These are phyloP conservation scores for Ciona savignyi DNA, from an alignment of 23 tunicate species.

Conservation along the genomic window DNA sequence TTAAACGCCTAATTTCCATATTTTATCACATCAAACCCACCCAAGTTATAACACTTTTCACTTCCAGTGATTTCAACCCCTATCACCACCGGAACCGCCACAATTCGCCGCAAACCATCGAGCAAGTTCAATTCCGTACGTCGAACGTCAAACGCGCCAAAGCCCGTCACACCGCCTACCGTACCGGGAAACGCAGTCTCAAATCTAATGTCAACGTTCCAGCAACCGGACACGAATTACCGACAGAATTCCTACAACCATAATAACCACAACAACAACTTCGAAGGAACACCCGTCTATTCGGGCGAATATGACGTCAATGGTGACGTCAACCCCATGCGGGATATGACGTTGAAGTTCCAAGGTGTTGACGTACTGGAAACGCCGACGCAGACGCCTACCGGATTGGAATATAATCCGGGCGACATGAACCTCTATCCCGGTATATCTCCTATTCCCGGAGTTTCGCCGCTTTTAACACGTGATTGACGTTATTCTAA, in stretches of 20 bases:
- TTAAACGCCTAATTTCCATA: no score
- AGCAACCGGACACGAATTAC: neutral
- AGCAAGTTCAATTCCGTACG: constrained; percentile 46
- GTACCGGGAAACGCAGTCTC: constrained; percentile 36
- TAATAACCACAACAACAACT: neutral
- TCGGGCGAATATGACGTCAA: neutral
- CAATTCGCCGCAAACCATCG: constrained; percentile 63
- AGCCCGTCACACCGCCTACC: constrained; percentile 52
- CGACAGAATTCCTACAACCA: neutral
- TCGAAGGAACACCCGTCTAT: neutral
- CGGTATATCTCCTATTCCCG: constrained; percentile 1
- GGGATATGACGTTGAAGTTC: constrained; percentile 9
- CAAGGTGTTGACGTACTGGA: constrained; percentile 11
- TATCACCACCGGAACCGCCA: constrained; percentile 37
- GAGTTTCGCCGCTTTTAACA: constrained; percentile 1
- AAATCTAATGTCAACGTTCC: constrained; percentile 15
- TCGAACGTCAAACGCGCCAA: constrained; percentile 35
- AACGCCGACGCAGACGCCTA: constrained; percentile 19
- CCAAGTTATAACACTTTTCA: neutral
- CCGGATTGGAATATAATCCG: neutral
- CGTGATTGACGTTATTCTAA: neutral
- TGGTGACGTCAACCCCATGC: neutral
- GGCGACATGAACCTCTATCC: neutral
- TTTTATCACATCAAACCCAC: no score
- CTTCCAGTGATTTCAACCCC: constrained; percentile 16